phyloP scores from a whole-genome alignment of 2,888 invertebrate species.

The Lochmaea capreae region DNA sequence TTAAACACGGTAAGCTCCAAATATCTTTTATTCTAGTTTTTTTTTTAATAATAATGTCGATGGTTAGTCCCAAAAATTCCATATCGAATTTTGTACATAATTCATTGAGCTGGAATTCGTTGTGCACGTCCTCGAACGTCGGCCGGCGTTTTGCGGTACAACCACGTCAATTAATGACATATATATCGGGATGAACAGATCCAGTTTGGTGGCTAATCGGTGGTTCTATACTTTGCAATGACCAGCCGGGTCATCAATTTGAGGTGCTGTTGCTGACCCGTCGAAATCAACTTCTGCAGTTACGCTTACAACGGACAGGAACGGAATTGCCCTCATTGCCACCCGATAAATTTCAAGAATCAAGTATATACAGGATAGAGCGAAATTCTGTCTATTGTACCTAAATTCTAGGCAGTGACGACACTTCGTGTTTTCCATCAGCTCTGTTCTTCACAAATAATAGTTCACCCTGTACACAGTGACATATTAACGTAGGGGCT shows the following conservation, averaged over 20 bases:
- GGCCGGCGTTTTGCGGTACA: slow-evolving; percentile 26
- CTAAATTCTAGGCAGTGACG: too few species aligned
- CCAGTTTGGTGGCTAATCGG: slow-evolving; percentile 30
- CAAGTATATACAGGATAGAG: too few species aligned
- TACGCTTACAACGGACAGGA: slow-evolving; percentile 32
- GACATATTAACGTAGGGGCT: too few species aligned
- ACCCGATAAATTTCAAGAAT: neutral
- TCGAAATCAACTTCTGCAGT: slow-evolving; percentile 51
- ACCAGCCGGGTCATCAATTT: slow-evolving; percentile 40
- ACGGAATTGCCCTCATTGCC: neutral
- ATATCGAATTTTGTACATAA: slow-evolving; percentile 20
- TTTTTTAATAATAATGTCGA: neutral
- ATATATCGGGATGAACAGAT: slow-evolving; percentile 34
- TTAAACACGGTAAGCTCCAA: too few species aligned
- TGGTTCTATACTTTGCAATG: slow-evolving; percentile 34
- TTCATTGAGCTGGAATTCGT: slow-evolving; percentile 24
- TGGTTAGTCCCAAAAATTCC: neutral
- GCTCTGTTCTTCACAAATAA: too few species aligned
- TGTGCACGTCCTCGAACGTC: slow-evolving; percentile 12
- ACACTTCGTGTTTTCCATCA: too few species aligned
- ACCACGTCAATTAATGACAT: slow-evolving; percentile 43
- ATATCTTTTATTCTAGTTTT: too few species aligned
- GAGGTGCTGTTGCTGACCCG: slow-evolving; percentile 35
- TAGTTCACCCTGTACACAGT: too few species aligned
- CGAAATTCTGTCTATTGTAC: too few species aligned